Percentiles rank a stretch among this genome's conserved stretches.
These are phyloP conservation scores for Meles meles DNA, from an alignment of 2,113 vertebrate genomes.

Conservation along the genomic window DNA sequence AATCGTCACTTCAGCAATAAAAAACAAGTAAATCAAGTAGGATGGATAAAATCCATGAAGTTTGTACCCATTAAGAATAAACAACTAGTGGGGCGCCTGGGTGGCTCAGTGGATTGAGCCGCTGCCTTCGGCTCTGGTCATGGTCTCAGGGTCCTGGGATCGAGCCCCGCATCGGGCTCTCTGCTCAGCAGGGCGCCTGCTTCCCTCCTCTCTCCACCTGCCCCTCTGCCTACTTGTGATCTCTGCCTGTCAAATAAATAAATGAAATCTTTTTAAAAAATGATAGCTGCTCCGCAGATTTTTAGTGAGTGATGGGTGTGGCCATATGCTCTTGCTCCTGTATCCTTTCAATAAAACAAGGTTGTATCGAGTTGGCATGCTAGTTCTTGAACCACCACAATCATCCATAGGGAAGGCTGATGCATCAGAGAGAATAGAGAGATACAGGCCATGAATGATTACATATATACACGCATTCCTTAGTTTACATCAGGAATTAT, in stretches of 20 bases:
- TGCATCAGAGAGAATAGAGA: background rate
- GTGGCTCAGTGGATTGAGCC: no score
- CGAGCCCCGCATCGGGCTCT: no score
- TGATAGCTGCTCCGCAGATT: accelerated
- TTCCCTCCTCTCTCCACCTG: no score
- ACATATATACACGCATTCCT: no score
- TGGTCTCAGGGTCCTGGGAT: no score
- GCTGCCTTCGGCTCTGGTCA: no score
- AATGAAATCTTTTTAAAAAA: background rate
- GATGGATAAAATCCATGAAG: background rate
- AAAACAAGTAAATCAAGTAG: background rate
- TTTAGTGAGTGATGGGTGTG: no score
- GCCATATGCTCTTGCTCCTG: no score
- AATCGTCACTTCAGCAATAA: background rate
- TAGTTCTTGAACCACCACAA: background rate
- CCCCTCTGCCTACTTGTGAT: no score
- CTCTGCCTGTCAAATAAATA: no score
- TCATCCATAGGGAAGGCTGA: no score
- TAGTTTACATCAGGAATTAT: background rate
- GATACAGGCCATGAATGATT: accelerated
- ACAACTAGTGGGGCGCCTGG: background rate
- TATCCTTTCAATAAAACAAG: background rate
- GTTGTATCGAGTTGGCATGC: accelerated
- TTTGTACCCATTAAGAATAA: background rate
- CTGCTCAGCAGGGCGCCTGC: no score